A percentile compares a stretch with the other conserved stretches of the same genome.
phyloP scores from a whole-genome alignment of 2,113 vertebrate species.

The Hucho hucho region DNA sequence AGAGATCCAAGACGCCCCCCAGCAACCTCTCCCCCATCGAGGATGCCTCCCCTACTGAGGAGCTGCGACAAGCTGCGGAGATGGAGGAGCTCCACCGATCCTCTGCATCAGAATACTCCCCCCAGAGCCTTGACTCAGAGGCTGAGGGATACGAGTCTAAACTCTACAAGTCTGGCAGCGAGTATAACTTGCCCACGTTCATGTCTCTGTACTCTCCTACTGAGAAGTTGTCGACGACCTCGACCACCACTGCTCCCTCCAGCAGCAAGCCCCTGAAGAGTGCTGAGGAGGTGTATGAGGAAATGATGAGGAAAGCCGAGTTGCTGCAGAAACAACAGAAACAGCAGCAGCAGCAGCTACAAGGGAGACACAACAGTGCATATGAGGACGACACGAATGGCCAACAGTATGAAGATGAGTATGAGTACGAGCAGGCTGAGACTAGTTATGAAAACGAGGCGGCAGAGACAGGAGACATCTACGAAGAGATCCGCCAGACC shows the following conservation, averaged over 20 bases:
- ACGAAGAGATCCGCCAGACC: conserved; percentile 88
- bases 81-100: conserved; percentile 99
- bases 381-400: conserved; percentile 70
- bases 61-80: conserved; percentile 93
- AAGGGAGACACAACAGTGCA: conserved; percentile 70
- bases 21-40: conserved; percentile 99
- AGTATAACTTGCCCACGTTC: conserved; percentile 95
- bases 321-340: conserved; percentile 86
- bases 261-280: conserved; percentile 89
- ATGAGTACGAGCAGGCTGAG: conserved; percentile 75
- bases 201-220: conserved; percentile 97
- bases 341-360: conserved; percentile 78
- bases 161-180: conserved; percentile 93
- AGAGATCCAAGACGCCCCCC: conserved; percentile 95
- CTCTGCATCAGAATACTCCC: conserved; percentile 95
- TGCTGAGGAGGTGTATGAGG: conserved; percentile 95
- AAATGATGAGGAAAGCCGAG: conserved; percentile 98
- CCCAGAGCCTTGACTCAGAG: conserved; percentile 91
- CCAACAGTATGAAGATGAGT: conserved; percentile 82
- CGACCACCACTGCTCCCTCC: conserved; percentile 73
- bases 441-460: conserved; percentile 69
- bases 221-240: conserved; percentile 76
- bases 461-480: conserved; percentile 75
- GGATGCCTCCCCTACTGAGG: conserved; percentile 95
- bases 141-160: conserved; percentile 90